Conservation (phyloP, 2,797 vertebrate species). For the Fringilla coelebs region DNA sequence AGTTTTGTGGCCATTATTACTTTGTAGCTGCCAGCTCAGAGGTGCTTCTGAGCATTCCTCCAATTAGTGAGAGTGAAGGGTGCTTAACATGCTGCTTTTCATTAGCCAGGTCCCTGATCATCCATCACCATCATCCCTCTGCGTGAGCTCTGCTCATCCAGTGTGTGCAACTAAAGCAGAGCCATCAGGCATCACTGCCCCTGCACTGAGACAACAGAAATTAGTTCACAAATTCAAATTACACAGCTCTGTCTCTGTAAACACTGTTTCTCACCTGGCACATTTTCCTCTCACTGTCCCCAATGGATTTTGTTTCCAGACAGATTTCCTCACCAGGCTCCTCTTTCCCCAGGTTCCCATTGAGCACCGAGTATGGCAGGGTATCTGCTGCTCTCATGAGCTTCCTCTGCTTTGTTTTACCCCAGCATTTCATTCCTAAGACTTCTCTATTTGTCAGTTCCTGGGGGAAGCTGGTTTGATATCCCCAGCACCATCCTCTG, state of each 20-base stretch:
- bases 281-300: neutral
- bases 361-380: neutral
- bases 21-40: neutral
- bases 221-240: neutral
- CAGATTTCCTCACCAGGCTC: neutral
- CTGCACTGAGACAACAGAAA: neutral
- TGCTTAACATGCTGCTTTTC: neutral
- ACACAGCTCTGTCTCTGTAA: neutral
- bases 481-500: neutral
- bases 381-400: neutral
- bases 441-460: neutral
- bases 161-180: neutral
- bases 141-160: accelerated
- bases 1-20: neutral
- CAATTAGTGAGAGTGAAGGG: neutral
- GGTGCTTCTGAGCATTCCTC: neutral
- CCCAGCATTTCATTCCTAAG: neutral
- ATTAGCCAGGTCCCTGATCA: neutral
- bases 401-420: neutral
- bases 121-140: neutral
- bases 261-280: neutral
- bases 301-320: neutral
- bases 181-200: neutral
- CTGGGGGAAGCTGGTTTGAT: neutral
- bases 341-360: neutral